Percentiles rank a stretch among this genome's conserved stretches.
Evolutionary conservation across 2,113 vertebrate genomes (phyloP).

Genomic region (Helogale parvula): DNA sequence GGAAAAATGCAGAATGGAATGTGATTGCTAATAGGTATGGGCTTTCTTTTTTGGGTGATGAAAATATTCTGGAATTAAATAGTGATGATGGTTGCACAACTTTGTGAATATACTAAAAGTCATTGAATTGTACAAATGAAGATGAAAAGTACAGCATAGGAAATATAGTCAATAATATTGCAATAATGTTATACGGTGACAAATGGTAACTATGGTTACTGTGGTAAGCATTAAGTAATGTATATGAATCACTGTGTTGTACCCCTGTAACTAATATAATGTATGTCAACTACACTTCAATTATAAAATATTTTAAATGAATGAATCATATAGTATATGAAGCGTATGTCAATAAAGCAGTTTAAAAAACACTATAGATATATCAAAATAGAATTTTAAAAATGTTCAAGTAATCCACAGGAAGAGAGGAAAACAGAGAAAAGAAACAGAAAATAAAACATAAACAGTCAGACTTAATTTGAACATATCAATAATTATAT

Average conservation of each 20-base stretch:
- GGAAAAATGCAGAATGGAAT: background rate
- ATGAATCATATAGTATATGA: background rate
- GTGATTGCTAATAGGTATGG: background rate
- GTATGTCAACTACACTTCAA: too few relatives aligned
- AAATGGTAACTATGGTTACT: background rate
- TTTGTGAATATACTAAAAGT: background rate
- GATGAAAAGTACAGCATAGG: too few relatives aligned
- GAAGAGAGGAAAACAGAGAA: background rate
- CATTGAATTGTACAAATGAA: background rate
- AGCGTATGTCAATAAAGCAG: background rate
- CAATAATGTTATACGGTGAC: background rate
- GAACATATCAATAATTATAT: background rate
- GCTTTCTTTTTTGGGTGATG: background rate
- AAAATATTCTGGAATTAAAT: background rate
- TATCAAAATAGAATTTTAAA: background rate
- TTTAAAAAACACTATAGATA: background rate
- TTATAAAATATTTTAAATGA: background rate
- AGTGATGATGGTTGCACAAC: background rate
- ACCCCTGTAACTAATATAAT: too few relatives aligned
- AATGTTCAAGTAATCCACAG: background rate
- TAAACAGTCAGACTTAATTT: background rate
- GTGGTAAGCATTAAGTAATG: background rate
- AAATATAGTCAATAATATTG: background rate
- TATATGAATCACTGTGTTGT: too few relatives aligned
- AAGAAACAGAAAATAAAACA: background rate